Evolutionary conservation across 2,797 vertebrate species (phyloP).

Genomic region (Balearica regulorum): DNA sequence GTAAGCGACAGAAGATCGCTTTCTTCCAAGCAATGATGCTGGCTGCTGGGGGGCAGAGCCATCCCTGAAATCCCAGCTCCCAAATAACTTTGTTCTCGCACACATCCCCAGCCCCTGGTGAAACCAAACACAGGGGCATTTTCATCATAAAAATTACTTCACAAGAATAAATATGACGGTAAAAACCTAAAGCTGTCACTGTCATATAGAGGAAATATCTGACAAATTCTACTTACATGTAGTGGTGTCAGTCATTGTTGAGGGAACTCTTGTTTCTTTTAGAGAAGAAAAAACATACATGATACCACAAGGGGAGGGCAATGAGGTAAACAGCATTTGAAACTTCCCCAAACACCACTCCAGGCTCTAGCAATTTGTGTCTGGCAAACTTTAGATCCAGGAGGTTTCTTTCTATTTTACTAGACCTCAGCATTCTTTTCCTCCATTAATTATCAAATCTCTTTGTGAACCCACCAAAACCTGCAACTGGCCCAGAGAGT

Average conservation of each 20-base stretch:
- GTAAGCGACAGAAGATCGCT: background rate
- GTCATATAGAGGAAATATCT: background rate
- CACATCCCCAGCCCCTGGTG: accelerated
- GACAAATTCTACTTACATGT: background rate
- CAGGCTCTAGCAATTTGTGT: background rate
- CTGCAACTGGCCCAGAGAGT: background rate
- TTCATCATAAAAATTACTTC: background rate
- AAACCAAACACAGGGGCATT: background rate
- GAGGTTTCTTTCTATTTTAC: background rate
- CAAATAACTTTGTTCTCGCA: background rate
- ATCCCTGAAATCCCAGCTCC: background rate
- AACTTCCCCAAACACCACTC: background rate
- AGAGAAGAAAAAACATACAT: background rate
- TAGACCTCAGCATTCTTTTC: background rate
- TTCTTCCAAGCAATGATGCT: background rate
- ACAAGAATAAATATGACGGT: background rate
- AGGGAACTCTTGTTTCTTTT: background rate
- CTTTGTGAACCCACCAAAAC: background rate
- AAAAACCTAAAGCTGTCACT: background rate
- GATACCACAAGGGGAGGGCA: background rate
- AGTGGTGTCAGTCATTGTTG: accelerated
- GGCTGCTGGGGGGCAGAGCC: background rate
- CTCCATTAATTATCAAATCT: background rate
- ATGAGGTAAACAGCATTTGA: background rate
- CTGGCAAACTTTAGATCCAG: accelerated